phyloP scores from a whole-genome alignment of 2,888 invertebrate genomes.

The Euzophera pinguis region DNA sequence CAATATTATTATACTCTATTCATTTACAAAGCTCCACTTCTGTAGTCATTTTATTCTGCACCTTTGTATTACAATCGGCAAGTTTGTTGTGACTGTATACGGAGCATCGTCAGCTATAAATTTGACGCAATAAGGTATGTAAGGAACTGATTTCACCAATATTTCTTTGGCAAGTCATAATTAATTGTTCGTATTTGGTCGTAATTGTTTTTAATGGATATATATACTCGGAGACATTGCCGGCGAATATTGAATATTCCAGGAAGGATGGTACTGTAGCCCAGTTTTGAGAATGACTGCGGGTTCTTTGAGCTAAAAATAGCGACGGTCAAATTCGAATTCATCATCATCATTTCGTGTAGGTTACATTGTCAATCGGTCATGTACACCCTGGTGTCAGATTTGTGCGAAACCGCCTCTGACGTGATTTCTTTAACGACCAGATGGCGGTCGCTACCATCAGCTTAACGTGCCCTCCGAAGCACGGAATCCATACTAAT shows the following conservation, averaged over 20 bases:
- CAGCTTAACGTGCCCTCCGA: too few species aligned
- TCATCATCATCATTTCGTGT: too few species aligned
- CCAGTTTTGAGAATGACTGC: background rate
- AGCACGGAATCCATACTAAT: too few species aligned
- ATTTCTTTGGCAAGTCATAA: slow-evolving; percentile 8
- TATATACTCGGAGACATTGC: background rate
- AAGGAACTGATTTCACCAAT: slow-evolving; percentile 9
- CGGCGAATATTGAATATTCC: slow-evolving; percentile 5
- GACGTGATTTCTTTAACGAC: too few species aligned
- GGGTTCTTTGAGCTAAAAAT: background rate
- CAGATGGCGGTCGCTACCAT: too few species aligned
- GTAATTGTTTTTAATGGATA: slow-evolving; percentile 10
- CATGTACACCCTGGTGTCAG: too few species aligned
- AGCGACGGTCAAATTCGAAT: too few species aligned
- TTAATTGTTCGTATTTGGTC: slow-evolving; percentile 10
- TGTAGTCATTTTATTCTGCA: background rate
- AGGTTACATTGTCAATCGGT: too few species aligned
- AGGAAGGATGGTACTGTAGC: background rate
- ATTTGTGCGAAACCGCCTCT: too few species aligned
- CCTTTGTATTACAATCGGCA: background rate
- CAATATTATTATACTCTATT: too few species aligned
- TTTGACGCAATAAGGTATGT: slow-evolving; percentile 9
- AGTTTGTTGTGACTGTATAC: slow-evolving; percentile 1
- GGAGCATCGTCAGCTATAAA: slow-evolving; percentile 5
- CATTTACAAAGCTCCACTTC: background rate